Evolutionary conservation across 1,140 invertebrate species (phyloP).

Genomic region (Pteromalus puparum): DNA sequence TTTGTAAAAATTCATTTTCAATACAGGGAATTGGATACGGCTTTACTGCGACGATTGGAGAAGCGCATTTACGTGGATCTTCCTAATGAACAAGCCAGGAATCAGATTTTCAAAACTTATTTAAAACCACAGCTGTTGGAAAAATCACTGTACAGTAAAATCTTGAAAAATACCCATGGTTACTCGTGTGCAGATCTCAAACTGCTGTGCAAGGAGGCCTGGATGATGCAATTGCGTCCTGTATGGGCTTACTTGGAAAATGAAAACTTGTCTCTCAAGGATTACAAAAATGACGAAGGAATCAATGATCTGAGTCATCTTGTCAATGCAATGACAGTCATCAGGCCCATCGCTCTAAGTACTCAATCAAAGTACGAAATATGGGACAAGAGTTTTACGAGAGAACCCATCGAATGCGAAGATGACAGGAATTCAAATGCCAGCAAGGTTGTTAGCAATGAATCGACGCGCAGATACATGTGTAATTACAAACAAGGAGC

Average conservation of each 20-base stretch:
- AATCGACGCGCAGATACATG: not conserved
- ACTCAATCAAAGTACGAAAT: conserved; percentile 60
- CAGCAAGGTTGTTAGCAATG: not conserved
- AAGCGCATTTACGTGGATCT: conserved; percentile 90
- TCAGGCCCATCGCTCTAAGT: conserved; percentile 61
- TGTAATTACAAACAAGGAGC: no score
- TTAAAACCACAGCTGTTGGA: conserved; percentile 66
- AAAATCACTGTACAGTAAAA: conserved; percentile 71
- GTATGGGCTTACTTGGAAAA: conserved; percentile 62
- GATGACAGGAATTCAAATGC: not conserved
- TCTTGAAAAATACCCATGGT: conserved; percentile 81
- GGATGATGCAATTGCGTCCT: conserved; percentile 79
- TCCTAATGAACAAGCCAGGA: conserved; percentile 81
- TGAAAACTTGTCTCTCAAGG: conserved; percentile 56
- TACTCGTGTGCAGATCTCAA: conserved; percentile 94
- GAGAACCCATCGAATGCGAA: not conserved
- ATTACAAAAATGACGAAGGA: conserved; percentile 57
- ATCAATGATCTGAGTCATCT: conserved; percentile 58
- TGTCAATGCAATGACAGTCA: conserved; percentile 55
- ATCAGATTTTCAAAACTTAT: conserved; percentile 81
- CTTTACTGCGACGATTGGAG: conserved; percentile 91
- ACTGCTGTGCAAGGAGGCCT: conserved; percentile 91
- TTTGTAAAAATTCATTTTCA: not conserved
- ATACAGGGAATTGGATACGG: conserved; percentile 89
- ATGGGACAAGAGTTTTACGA: conserved; percentile 61